Percentiles rank a stretch among this genome's conserved stretches.
Conservation (phyloP, 2,113 vertebrate genomes). For the Myodes glareolus region DNA sequence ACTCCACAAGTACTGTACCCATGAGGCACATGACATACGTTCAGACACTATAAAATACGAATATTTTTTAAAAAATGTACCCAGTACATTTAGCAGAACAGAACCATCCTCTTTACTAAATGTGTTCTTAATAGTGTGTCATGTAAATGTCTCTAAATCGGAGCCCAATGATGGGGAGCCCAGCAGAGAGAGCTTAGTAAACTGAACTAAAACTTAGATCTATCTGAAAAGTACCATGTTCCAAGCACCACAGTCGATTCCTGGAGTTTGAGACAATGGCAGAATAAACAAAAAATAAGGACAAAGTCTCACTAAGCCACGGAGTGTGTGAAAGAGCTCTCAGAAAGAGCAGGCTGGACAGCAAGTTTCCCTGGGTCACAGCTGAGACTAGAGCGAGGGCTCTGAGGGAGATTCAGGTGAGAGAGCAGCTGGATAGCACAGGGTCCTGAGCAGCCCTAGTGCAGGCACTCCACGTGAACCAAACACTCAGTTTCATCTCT, state of each 20-base stretch:
- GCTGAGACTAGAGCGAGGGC: neutral
- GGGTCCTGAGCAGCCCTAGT: neutral
- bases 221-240: neutral
- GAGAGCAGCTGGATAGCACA: neutral
- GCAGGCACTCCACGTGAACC: neutral
- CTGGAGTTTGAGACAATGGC: neutral
- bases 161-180: neutral
- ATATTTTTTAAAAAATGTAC: neutral
- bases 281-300: neutral
- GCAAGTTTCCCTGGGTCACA: neutral
- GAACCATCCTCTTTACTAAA: constrained; percentile 2
- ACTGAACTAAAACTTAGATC: neutral
- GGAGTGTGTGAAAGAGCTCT: neutral
- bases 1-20: neutral
- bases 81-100: neutral
- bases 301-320: neutral
- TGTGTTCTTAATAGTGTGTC: neutral
- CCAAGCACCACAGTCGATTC: neutral
- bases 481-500: neutral
- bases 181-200: neutral
- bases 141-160: neutral
- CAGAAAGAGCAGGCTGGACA: constrained; percentile 14
- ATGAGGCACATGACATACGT: neutral
- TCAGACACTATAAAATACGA: neutral
- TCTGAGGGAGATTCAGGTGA: neutral